Conservation (phyloP, 2,797 vertebrate genomes). For the Moxostoma hubbsi region DNA sequence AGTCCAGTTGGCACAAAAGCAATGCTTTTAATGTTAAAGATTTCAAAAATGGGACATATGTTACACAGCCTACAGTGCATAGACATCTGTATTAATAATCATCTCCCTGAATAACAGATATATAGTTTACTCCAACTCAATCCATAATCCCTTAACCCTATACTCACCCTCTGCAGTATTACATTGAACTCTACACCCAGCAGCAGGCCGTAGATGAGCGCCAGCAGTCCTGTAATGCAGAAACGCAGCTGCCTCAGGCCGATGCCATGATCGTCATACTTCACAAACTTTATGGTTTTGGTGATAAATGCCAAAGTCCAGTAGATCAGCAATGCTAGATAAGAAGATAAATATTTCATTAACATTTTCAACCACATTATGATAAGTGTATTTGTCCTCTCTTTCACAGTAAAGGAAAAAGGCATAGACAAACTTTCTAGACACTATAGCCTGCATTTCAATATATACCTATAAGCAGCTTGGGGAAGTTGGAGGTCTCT, state of each 20-base stretch:
- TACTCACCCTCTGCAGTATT: conserved; percentile 81
- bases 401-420: background rate
- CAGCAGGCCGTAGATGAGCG: conserved; percentile 82
- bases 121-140: background rate
- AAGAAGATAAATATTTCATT: background rate
- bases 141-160: background rate
- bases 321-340: conserved; percentile 82
- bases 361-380: background rate
- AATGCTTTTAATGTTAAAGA: background rate
- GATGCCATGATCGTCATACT: conserved; percentile 83
- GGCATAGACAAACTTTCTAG: too few relatives aligned
- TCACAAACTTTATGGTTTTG: conserved; percentile 88
- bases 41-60: background rate
- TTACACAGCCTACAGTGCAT: background rate
- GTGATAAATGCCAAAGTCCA: conserved; percentile 87
- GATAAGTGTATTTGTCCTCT: background rate
- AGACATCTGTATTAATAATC: background rate
- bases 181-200: conserved; percentile 86
- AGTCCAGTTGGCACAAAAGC: too few relatives aligned
- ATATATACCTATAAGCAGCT: conserved; percentile 82
- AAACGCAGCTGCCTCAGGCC: conserved; percentile 84
- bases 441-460: too few relatives aligned
- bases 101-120: background rate
- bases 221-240: conserved; percentile 86
- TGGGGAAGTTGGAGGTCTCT: conserved; percentile 90